Evolutionary conservation across 2,113 vertebrate species (phyloP), one percentile per base, ranked within the genome.

Genomic region (Pycnonotus jocosus): DNA sequence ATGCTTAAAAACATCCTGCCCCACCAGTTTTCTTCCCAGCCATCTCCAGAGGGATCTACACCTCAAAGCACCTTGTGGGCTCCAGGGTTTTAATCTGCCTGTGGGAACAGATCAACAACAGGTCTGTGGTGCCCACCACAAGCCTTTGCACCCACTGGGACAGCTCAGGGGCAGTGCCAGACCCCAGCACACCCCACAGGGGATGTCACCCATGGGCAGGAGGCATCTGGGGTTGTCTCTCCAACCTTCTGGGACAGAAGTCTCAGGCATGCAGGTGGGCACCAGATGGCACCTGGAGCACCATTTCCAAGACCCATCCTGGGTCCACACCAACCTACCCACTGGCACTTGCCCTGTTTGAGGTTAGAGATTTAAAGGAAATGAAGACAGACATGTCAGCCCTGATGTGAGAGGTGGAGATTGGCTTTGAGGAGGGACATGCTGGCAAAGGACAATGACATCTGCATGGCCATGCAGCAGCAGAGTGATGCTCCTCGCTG

Each of bases 401-500:
- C 82, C 40, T 51, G 66, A 19, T 1, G 3, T 0, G 27, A 84
- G 54, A 83, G 60, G n/a, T 27, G 22, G 66, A 80, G 73, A 74
- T 11, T 19, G 60, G 66, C 47, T 90, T 21, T n/a, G 54, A 83
- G 48, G 13, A 24, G 44, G 33, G 40, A 73, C 27, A 42, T 0
- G 7, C 62, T 51, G 79, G 19, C 12, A 25, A 54, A 83, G 58
- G 71, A 47, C 0, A 0, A 22, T 22, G 56, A 61, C 62, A 61
- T 25, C 42, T 10, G 0, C 21, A 13, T 0, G 4, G 79, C 45
- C 1, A 0, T 4, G 2, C 50, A 66, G 68, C 72, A 73, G 66
- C 87, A 69, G 45, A 61, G 50, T 3, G 8, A 85, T 53, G 64
- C 66, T 81, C 74, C 44, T 86, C 3, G 0, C 58, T 15, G 47